phyloP scores from a whole-genome alignment of 2,888 invertebrate genomes.

The Pogonocherus hispidulus region DNA sequence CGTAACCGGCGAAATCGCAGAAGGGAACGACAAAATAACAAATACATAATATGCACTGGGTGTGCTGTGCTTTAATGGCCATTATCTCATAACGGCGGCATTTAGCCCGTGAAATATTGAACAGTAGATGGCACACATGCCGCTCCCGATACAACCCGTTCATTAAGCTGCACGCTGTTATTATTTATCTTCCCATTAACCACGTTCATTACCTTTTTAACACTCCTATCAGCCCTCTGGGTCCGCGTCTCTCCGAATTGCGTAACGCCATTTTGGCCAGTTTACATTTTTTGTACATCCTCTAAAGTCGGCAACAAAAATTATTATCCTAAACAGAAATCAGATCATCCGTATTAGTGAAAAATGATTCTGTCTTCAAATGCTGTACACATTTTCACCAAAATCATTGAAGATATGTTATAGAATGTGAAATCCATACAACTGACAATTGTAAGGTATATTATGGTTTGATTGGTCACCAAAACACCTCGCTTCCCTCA shows the following conservation, averaged over 20 bases:
- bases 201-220: constrained; percentile 61
- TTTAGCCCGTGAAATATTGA: constrained; percentile 65
- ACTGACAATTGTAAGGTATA: too few relatives aligned
- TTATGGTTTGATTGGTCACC: too few relatives aligned
- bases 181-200: constrained; percentile 62
- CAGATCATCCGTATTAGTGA: too few relatives aligned
- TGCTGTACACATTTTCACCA: too few relatives aligned
- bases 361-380: too few relatives aligned
- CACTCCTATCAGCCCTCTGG: constrained; percentile 54
- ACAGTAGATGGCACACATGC: constrained; percentile 63
- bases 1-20: constrained; percentile 47
- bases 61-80: constrained; percentile 63
- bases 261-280: constrained; percentile 22
- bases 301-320: neutral
- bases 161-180: constrained; percentile 62
- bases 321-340: too few relatives aligned
- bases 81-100: constrained; percentile 66
- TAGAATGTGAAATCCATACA: too few relatives aligned
- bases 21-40: constrained; percentile 62
- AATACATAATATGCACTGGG: constrained; percentile 63
- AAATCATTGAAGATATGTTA: too few relatives aligned
- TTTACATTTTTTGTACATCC: neutral
- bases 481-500: too few relatives aligned
- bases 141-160: constrained; percentile 60
- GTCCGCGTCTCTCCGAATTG: constrained; percentile 48